These are phyloP conservation scores for Coelogynopora nodosa DNA, from an alignment of 2,888 invertebrate species.

Conservation along the genomic window DNA sequence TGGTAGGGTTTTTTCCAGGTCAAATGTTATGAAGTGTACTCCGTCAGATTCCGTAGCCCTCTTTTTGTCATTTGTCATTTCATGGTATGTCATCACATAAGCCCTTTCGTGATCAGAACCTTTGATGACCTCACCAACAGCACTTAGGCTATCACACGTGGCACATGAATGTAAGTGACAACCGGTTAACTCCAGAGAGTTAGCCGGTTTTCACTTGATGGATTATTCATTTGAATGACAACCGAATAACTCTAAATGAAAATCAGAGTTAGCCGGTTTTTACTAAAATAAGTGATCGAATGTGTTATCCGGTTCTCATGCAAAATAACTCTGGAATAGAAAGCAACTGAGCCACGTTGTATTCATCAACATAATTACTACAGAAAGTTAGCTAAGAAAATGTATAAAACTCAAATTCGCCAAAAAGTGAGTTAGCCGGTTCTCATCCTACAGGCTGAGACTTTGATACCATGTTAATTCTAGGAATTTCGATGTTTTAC, in stretches of 20 bases:
- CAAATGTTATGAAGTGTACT: constrained; percentile 16
- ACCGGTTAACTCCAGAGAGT: neutral
- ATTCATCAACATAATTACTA: neutral
- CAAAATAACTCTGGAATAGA: neutral
- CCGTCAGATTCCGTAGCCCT: neutral
- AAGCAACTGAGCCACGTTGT: neutral
- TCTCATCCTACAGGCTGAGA: too few species aligned
- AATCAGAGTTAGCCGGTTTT: too few species aligned
- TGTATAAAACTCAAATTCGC: neutral
- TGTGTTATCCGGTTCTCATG: neutral
- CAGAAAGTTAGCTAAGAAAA: neutral
- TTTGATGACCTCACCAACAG: constrained; percentile 4
- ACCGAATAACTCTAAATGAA: too few species aligned
- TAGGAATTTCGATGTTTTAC: too few species aligned
- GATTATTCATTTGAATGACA: too few species aligned
- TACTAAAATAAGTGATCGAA: neutral
- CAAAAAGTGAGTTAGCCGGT: neutral
- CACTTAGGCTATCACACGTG: constrained; percentile 6
- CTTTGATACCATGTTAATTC: too few species aligned
- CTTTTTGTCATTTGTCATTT: constrained; percentile 3
- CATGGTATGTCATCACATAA: constrained; percentile 9
- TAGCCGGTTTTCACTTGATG: neutral
- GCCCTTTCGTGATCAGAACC: constrained; percentile 19
- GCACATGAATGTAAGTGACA: constrained; percentile 8
- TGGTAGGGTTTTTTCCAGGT: neutral